Evolutionary conservation across 92 coral and sea anemone genomes (phyloP).

Genomic region (Palythoa heliodiscus): DNA sequence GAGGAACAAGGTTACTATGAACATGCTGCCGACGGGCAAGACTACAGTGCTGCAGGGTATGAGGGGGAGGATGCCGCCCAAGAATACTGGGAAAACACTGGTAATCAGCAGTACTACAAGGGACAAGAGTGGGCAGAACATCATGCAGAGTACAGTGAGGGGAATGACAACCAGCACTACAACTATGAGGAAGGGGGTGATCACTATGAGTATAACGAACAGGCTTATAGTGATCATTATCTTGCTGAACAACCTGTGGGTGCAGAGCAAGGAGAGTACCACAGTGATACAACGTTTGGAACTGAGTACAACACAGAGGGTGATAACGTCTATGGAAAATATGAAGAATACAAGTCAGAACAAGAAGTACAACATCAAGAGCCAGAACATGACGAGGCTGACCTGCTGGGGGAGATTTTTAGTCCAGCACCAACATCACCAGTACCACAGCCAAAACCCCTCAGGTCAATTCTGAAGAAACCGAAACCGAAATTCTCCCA

Average conservation of each 20-base stretch:
- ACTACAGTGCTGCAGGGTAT: constrained; percentile 25
- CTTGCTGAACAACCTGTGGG: constrained; percentile 6
- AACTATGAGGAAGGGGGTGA: constrained; percentile 24
- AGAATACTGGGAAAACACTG: constrained; percentile 32
- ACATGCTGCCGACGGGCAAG: constrained; percentile 44
- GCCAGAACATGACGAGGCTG: constrained; percentile 19
- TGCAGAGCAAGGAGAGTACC: neutral
- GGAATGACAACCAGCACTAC: neutral
- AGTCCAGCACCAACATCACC: constrained; percentile 9
- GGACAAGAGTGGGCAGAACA: constrained; percentile 43
- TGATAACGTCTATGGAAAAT: constrained; percentile 4
- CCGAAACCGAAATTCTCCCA: neutral
- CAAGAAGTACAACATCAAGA: constrained; percentile 8
- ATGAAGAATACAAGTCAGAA: constrained; percentile 11
- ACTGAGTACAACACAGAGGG: neutral
- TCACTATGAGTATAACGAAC: neutral
- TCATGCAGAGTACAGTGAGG: constrained; percentile 8
- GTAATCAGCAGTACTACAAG: constrained; percentile 36
- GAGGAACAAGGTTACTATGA: constrained; percentile 46
- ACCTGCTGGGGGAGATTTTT: neutral
- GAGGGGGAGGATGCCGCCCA: constrained; percentile 43
- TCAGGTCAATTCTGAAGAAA: constrained; percentile 84
- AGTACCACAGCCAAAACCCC: constrained; percentile 53
- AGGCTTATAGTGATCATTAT: constrained; percentile 2
- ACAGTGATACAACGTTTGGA: neutral